Evolutionary conservation across 2,888 invertebrate species (phyloP), one percentile per base, ranked within the genome.

Genomic region (Folsomia manolachei): DNA sequence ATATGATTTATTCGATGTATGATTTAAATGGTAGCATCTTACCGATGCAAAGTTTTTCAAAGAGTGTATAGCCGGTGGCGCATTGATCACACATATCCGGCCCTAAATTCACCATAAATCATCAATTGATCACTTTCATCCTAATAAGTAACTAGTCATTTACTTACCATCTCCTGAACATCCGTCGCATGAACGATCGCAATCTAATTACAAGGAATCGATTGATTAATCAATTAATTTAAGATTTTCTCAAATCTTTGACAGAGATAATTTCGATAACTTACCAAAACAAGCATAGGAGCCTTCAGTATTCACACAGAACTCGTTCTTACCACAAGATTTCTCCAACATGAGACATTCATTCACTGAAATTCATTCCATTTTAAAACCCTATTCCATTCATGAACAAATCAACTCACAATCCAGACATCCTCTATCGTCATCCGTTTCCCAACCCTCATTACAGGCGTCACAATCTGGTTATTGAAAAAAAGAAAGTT

Each of bases 51-150:
- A 91, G 87, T 75, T 91, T 91, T 73, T 91, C 90, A 77, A 89
- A 88, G 75, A 89, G 86, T 11, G 87, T 86, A 83, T 88, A 94
- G 4, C 90, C 93, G 19, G 87, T 85, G 0, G 91, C 90, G 86
- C 97, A 97, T 82, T 88, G 86, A 27, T 87, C 86, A 84, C 97
- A 97, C 89, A 93, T 92, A 83, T 96, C 95, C 0, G 95, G 93
- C 21, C 56, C 39, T 39, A 39, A 39, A n/a, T n/a, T n/a, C n/a
- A n/a, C n/a, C n/a, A n/a, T n/a, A n/a, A n/a, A n/a, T n/a, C n/a
- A n/a, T n/a, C n/a, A n/a, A n/a, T n/a, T n/a, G 4, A 39, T 39
- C 39, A 39, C 7, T 39, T 4, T 14, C 14, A 39, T 39, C 7
- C 14, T 39, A 39, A 39, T 9, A 9, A 9, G 14, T 39, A 39